phyloP scores from a whole-genome alignment of 2,888 invertebrate genomes.

The Sipha maydis region DNA sequence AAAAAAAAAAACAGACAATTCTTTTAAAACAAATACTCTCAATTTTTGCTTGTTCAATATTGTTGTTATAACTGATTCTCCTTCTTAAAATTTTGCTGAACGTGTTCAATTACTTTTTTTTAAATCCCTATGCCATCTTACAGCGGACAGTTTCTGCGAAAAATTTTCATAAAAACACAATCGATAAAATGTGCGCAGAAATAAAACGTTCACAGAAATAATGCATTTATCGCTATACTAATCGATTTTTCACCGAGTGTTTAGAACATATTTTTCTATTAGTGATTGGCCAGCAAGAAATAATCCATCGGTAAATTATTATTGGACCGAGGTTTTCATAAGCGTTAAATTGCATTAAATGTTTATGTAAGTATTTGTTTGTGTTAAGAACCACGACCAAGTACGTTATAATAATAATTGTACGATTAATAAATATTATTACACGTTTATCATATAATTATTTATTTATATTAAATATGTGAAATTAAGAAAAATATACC shows the following conservation, averaged over 20 bases:
- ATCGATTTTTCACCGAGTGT: constrained; percentile 44
- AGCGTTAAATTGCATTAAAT: no score
- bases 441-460: no score
- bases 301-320: background rate
- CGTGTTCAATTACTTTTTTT: constrained; percentile 2
- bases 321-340: no score
- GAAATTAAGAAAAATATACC: no score
- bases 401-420: no score
- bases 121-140: constrained; percentile 12
- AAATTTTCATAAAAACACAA: constrained; percentile 13
- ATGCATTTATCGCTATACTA: constrained; percentile 47
- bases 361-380: no score
- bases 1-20: background rate
- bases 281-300: background rate
- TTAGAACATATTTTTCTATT: constrained; percentile 12
- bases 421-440: no score
- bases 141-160: constrained; percentile 25
- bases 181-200: constrained; percentile 4
- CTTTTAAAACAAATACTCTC: background rate
- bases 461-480: no score
- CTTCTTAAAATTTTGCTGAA: constrained; percentile 7
- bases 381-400: no score
- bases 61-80: constrained; percentile 16
- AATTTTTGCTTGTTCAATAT: background rate
- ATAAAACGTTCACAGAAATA: constrained; percentile 9